Evolutionary conservation across 2,888 invertebrate genomes (phyloP).

Genomic region (Drosophila monieri): DNA sequence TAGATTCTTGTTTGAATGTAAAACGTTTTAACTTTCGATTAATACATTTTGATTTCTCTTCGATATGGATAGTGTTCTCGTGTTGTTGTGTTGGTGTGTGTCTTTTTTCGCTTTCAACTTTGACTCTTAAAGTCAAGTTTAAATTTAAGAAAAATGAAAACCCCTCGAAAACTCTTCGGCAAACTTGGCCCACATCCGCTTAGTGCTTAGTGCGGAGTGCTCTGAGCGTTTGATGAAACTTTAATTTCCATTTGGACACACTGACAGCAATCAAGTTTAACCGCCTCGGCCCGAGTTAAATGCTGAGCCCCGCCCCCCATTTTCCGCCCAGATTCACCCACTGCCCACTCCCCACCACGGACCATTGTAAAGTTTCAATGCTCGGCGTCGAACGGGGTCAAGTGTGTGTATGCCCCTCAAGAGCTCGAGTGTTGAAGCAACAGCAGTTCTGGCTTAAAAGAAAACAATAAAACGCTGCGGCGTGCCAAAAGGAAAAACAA

Average conservation of each 20-base stretch:
- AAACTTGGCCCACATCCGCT: slow-evolving; percentile 51
- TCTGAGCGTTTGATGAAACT: slow-evolving; percentile 52
- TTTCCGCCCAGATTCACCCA: slow-evolving; percentile 1
- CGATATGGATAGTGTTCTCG: slow-evolving; percentile 39
- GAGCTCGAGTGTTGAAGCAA: slow-evolving; percentile 61
- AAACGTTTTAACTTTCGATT: slow-evolving; percentile 38
- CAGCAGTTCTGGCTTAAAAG: slow-evolving; percentile 53
- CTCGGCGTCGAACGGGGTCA: slow-evolving; percentile 64
- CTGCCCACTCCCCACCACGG: slow-evolving; percentile 18
- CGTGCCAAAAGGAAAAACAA: slow-evolving; percentile 43
- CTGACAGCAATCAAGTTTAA: slow-evolving; percentile 52
- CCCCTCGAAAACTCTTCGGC: slow-evolving; percentile 40
- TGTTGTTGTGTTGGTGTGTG: neutral
- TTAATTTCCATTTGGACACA: slow-evolving; percentile 61
- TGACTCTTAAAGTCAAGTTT: slow-evolving; percentile 23
- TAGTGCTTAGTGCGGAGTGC: slow-evolving; percentile 31
- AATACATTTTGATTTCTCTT: slow-evolving; percentile 65
- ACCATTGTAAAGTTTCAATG: slow-evolving; percentile 64
- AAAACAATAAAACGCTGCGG: slow-evolving; percentile 72
- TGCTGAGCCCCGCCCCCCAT: slow-evolving; percentile 5
- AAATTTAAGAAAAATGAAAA: slow-evolving; percentile 36
- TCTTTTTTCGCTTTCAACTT: neutral
- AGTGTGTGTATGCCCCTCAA: slow-evolving; percentile 66
- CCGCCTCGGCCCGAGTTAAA: slow-evolving; percentile 33
- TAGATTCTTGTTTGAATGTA: slow-evolving; percentile 26